phyloP scores from a whole-genome alignment of 2,888 invertebrate genomes.

The Spodoptera exigua region DNA sequence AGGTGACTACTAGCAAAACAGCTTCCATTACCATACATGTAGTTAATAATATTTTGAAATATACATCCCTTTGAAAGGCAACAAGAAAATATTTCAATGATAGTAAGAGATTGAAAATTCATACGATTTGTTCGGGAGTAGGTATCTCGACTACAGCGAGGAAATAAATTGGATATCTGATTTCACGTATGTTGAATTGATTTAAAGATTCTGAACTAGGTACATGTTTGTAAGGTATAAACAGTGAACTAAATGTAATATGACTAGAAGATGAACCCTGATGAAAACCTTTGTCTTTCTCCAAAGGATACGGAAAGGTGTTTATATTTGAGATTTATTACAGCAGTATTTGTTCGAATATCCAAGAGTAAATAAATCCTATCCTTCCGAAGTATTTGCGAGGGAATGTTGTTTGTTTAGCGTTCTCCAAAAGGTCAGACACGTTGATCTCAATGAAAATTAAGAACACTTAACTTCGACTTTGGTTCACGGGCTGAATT shows the following conservation, averaged over 20 bases:
- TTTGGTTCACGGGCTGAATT: constrained; percentile 29
- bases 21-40: constrained; percentile 37
- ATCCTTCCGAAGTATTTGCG: constrained; percentile 51
- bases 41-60: constrained; percentile 53
- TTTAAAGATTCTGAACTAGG: constrained; percentile 30
- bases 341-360: constrained; percentile 46
- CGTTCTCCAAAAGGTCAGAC: constrained; percentile 46
- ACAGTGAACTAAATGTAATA: constrained; percentile 25
- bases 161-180: constrained; percentile 48
- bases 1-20: constrained; percentile 5
- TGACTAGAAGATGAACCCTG: constrained; percentile 25
- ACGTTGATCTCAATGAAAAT: constrained; percentile 48
- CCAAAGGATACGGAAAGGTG: constrained; percentile 47
- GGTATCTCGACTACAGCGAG: constrained; percentile 19
- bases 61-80: constrained; percentile 35
- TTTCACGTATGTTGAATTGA: constrained; percentile 43
- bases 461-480: constrained; percentile 40
- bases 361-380: constrained; percentile 44
- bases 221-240: constrained; percentile 12
- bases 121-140: constrained; percentile 33
- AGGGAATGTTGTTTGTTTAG: constrained; percentile 49
- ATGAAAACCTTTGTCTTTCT: constrained; percentile 47
- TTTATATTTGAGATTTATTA: constrained; percentile 42
- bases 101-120: constrained; percentile 46
- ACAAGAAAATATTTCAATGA: constrained; percentile 50